Percentiles rank a stretch among this genome's conserved stretches.
Evolutionary conservation across 2,888 invertebrate species (phyloP).

Genomic region (Eristalinus aeneus): DNA sequence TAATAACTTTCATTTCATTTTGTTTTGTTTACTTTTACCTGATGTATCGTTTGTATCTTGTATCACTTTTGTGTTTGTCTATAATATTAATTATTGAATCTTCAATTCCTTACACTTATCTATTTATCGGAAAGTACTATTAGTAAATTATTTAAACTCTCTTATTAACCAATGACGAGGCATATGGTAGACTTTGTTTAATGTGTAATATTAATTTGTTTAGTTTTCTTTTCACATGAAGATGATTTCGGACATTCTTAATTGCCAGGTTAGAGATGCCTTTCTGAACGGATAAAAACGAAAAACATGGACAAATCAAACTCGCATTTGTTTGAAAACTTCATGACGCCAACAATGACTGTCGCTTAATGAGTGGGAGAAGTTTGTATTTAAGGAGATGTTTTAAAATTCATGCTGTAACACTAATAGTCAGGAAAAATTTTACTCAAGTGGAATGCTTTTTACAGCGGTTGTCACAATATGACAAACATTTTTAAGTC

Average conservation of each 20-base stretch:
- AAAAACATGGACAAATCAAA: neutral
- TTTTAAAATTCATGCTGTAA: too few species aligned
- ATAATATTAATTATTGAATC: conserved; percentile 25
- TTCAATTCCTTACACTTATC: conserved; percentile 48
- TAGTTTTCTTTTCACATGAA: neutral
- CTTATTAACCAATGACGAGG: neutral
- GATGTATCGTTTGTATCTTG: conserved; percentile 45
- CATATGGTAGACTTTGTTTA: neutral
- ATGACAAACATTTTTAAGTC: too few species aligned
- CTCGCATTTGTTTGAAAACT: too few species aligned
- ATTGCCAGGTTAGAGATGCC: neutral
- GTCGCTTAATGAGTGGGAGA: too few species aligned
- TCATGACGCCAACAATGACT: too few species aligned
- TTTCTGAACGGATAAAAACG: too few species aligned
- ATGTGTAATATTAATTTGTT: neutral
- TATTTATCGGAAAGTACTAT: neutral
- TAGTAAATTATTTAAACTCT: neutral
- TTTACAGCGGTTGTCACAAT: too few species aligned
- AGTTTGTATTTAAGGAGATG: too few species aligned
- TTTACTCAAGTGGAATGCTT: too few species aligned
- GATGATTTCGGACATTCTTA: too few species aligned
- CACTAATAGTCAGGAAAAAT: too few species aligned
- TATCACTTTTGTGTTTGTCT: conserved; percentile 32
- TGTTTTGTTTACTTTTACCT: conserved; percentile 32
- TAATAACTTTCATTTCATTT: conserved; percentile 14